A percentile compares a stretch with the other conserved stretches of the same genome.
phyloP scores from a whole-genome alignment of 1,140 invertebrate genomes.

The Drosophila seguyi region DNA sequence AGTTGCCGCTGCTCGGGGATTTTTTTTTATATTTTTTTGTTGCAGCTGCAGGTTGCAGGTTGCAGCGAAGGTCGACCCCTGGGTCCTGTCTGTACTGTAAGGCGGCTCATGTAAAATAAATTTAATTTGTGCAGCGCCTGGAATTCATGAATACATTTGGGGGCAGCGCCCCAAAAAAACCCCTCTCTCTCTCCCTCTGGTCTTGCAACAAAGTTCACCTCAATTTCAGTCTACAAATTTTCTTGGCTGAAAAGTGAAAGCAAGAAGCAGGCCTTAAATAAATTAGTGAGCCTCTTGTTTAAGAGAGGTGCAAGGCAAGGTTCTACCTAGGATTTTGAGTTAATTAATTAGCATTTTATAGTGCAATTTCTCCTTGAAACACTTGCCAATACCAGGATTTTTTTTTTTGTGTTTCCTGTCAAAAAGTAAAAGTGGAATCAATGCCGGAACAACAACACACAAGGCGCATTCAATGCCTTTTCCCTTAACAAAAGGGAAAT shows the following conservation, averaged over 20 bases:
- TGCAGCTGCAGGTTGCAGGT: constrained; percentile 17
- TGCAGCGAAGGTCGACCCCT: constrained; percentile 55
- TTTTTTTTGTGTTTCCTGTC: not conserved
- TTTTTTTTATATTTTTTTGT: too few species aligned
- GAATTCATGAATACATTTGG: constrained; percentile 72
- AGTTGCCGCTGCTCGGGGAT: constrained; percentile 36
- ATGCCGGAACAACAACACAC: constrained; percentile 19
- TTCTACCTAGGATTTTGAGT: too few species aligned
- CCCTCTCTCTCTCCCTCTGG: too few species aligned
- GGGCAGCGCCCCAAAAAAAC: not conserved
- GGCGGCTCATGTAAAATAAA: constrained; percentile 69
- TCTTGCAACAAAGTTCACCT: constrained; percentile 3
- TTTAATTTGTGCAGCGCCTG: constrained; percentile 67
- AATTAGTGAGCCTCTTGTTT: not conserved
- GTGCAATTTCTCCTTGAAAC: too few species aligned
- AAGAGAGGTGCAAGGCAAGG: not conserved
- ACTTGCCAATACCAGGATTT: not conserved
- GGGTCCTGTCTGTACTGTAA: not conserved
- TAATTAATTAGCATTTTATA: too few species aligned
- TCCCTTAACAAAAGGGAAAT: constrained; percentile 39
- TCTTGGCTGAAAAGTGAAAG: constrained; percentile 1
- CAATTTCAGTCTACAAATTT: constrained; percentile 1
- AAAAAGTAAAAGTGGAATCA: constrained; percentile 44
- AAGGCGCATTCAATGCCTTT: not conserved
- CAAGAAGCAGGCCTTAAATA: not conserved